Percentiles rank a stretch among this genome's conserved stretches.
phyloP scores from a whole-genome alignment of 2,797 vertebrate genomes.

The Lophotriccus pileatus region DNA sequence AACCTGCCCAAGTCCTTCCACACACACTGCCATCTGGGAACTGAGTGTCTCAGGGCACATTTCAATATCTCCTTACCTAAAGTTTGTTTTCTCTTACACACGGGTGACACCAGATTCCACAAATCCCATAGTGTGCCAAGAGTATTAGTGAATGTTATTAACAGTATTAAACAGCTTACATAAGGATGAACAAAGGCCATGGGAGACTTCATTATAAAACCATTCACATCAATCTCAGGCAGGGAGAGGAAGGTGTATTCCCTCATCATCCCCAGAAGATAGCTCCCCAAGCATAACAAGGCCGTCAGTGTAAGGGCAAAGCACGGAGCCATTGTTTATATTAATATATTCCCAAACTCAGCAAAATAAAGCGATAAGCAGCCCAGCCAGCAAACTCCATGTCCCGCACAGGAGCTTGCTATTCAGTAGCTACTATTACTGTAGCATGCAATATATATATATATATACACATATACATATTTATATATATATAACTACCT shows the following conservation, averaged over 20 bases:
- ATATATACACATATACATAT: neutral
- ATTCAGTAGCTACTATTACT: neutral
- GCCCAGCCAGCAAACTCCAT: neutral
- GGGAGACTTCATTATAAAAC: neutral
- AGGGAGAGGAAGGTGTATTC: neutral
- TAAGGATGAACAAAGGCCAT: neutral
- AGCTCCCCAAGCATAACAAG: neutral
- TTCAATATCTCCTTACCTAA: neutral
- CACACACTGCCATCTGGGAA: neutral
- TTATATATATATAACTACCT: neutral
- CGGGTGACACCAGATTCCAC: neutral
- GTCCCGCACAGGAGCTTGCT: neutral
- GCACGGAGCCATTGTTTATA: neutral
- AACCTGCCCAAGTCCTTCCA: neutral
- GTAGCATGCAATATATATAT: neutral
- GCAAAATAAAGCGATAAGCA: neutral
- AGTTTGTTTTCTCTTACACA: neutral
- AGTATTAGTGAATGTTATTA: neutral
- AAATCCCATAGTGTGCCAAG: neutral
- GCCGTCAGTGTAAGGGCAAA: neutral
- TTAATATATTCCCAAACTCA: neutral
- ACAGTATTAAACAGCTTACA: neutral
- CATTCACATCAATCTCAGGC: neutral
- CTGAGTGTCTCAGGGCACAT: neutral
- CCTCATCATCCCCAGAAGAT: neutral